These are phyloP conservation scores for Lamproptera curius DNA, from an alignment of 2,888 invertebrate species.

Conservation along the genomic window DNA sequence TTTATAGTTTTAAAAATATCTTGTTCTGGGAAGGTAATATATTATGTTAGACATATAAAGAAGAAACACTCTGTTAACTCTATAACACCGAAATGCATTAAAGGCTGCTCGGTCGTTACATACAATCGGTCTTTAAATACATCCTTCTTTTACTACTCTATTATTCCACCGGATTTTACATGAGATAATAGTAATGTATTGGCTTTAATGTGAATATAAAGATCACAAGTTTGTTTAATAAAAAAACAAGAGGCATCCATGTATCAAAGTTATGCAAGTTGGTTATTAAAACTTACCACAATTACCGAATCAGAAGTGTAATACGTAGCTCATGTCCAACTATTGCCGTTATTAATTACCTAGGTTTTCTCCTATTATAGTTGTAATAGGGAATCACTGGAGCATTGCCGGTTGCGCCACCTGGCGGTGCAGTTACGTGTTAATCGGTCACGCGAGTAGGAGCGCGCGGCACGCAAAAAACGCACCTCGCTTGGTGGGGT, in stretches of 20 bases:
- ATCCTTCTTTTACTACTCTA: too few species aligned
- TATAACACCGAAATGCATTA: background rate
- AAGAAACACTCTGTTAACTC: background rate
- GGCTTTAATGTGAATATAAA: too few species aligned
- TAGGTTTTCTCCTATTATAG: constrained; percentile 15
- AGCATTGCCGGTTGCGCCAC: constrained; percentile 12
- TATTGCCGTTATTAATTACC: constrained; percentile 10
- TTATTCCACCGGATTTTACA: too few species aligned
- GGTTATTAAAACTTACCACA: too few species aligned
- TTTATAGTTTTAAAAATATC: background rate
- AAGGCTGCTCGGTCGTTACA: too few species aligned
- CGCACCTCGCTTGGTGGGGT: background rate
- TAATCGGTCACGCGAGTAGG: constrained; percentile 2
- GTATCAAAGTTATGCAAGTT: too few species aligned
- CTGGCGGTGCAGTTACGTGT: constrained; percentile 3
- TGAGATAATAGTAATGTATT: too few species aligned
- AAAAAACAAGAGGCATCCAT: too few species aligned
- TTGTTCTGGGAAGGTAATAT: background rate
- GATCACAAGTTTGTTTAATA: too few species aligned
- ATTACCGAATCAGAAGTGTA: too few species aligned
- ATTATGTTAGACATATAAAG: background rate
- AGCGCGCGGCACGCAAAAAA: background rate
- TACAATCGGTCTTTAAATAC: too few species aligned
- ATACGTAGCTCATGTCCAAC: too few species aligned
- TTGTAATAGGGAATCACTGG: constrained; percentile 5